Evolutionary conservation across 1,140 invertebrate genomes (phyloP).

Genomic region (Zelostemma sp.): DNA sequence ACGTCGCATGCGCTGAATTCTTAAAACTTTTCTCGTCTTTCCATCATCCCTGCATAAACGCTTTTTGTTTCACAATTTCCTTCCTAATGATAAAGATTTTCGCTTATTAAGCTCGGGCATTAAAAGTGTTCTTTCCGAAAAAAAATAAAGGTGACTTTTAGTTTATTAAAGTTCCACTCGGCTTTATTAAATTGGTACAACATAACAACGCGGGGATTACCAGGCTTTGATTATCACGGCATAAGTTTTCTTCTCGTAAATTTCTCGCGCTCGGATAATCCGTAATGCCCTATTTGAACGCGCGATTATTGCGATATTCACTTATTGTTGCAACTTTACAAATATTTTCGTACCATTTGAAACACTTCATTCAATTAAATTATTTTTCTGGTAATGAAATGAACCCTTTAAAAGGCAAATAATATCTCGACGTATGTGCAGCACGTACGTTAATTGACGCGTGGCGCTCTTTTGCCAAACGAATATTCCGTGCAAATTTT

Average conservation of each 20-base stretch:
- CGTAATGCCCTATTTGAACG: too few species aligned
- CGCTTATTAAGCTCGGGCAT: constrained; percentile 11
- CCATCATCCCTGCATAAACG: not conserved
- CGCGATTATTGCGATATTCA: too few species aligned
- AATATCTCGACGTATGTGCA: constrained; percentile 34
- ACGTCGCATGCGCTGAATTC: constrained; percentile 16
- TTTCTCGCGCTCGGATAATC: constrained; percentile 15
- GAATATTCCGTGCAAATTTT: constrained; percentile 60
- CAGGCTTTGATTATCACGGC: constrained; percentile 18
- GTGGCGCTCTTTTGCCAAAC: not conserved
- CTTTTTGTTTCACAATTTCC: not conserved
- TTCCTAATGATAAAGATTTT: too few species aligned
- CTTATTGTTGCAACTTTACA: too few species aligned
- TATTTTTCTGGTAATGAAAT: too few species aligned
- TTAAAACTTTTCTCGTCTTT: constrained; percentile 29
- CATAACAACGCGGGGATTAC: constrained; percentile 14
- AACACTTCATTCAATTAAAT: too few species aligned
- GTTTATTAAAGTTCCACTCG: constrained; percentile 32
- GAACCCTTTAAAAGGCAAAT: constrained; percentile 46
- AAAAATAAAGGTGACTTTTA: constrained; percentile 19
- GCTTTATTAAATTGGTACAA: constrained; percentile 20
- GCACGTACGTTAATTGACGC: constrained; percentile 36
- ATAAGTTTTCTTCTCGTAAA: constrained; percentile 15
- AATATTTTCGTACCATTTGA: too few species aligned
- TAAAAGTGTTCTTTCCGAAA: constrained; percentile 26